Percentiles rank a stretch among this genome's conserved stretches.
These are phyloP conservation scores for Spisula subtruncata DNA, from an alignment of 2,888 invertebrate species.

Conservation along the genomic window DNA sequence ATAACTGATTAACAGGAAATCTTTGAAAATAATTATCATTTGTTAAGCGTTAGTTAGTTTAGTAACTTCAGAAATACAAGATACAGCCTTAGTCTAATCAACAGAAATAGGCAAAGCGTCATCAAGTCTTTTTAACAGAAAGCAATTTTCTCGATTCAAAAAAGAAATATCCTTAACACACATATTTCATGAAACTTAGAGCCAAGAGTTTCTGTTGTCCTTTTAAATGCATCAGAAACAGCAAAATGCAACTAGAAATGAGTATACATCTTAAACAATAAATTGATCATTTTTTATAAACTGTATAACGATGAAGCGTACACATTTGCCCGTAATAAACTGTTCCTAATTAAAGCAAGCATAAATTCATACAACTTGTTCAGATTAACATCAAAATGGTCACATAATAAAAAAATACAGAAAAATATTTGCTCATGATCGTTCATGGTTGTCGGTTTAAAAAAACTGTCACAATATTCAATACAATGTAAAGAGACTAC, in stretches of 20 bases:
- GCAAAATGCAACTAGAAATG: not conserved
- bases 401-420: conserved; percentile 33
- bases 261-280: not conserved
- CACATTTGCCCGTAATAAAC: not conserved
- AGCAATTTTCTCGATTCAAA: not conserved
- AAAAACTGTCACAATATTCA: conserved; percentile 34
- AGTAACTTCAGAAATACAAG: no score
- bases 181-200: not conserved
- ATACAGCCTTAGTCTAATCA: no score
- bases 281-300: not conserved
- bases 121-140: no score
- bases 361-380: not conserved
- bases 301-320: not conserved
- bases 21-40: no score
- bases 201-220: not conserved
- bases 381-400: conserved; percentile 22
- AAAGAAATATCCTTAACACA: not conserved
- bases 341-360: conserved; percentile 23
- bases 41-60: no score
- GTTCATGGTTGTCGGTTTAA: conserved; percentile 61
- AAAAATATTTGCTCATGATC: conserved; percentile 59
- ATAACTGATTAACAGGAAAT: no score
- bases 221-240: not conserved
- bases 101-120: no score
- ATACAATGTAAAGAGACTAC: conserved; percentile 9